Conservation (phyloP, 2,113 vertebrate genomes). For the Misgurnus mizolepis region DNA sequence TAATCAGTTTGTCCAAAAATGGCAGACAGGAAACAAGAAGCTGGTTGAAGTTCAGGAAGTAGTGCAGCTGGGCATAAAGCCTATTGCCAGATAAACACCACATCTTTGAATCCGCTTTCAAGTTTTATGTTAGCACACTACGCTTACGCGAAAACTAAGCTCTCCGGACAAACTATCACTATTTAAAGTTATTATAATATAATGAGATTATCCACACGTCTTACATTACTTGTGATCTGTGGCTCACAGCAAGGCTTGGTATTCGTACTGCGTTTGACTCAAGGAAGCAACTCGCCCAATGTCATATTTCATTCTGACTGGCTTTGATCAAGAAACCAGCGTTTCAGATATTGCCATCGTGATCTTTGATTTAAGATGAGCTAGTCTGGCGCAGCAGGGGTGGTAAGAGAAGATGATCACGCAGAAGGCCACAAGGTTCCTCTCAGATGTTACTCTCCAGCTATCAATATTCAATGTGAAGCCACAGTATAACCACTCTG, state of each 20-base stretch:
- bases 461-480: neutral
- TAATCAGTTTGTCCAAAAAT: too few species aligned
- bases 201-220: neutral
- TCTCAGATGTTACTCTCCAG: slow-evolving; percentile 1
- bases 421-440: neutral
- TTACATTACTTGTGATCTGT: too few species aligned
- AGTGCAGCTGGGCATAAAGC: too few species aligned
- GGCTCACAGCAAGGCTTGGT: neutral
- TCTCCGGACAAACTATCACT: too few species aligned
- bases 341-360: slow-evolving; percentile 35
- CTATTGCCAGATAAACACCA: too few species aligned
- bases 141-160: too few species aligned
- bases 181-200: neutral
- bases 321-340: slow-evolving; percentile 68
- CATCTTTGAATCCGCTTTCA: too few species aligned
- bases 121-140: too few species aligned
- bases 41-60: too few species aligned
- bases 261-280: slow-evolving; percentile 13
- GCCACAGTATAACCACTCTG: neutral
- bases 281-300: slow-evolving; percentile 44
- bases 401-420: slow-evolving; percentile 3
- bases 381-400: slow-evolving; percentile 57
- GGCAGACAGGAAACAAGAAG: too few species aligned
- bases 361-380: slow-evolving; percentile 54
- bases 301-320: slow-evolving; percentile 59